Evolutionary conservation across 1,140 invertebrate species (phyloP), one percentile per base, ranked within the genome.

Genomic region (Trichonephila inaurata): DNA sequence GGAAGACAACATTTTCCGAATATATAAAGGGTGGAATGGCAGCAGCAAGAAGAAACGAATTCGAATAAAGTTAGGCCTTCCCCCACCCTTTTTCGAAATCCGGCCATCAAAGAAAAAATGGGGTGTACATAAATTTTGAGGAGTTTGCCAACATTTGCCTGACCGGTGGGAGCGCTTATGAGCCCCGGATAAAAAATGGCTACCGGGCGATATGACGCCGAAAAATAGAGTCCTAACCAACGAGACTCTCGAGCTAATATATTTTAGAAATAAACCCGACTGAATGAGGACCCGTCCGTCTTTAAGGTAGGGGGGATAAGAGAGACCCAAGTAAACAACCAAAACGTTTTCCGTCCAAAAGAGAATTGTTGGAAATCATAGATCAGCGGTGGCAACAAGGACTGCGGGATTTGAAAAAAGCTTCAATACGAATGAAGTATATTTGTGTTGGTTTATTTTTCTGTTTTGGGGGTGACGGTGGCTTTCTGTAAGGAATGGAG

Each of bases 181-280:
- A 90, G 58, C 7, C 44, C 24, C 24, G 64, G 58, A 77, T 90
- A 90, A 90, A 90, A 72, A 81, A 90, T 90, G 64, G 69, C 6
- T 51, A 19, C 72, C 8, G 33, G 58, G 51, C 69, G 89, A 90
- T 90, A 90, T 81, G 66, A 90, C 89, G 69, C 89, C 89, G 69
- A 81, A 90, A 90, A 90, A 81, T 90, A 81, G 89, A 90, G 40
- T 90, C 28, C 24, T 40, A 89, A 77, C 28, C 87, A 69, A 69
- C n/a, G 64, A n/a, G 61, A 81, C 89, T 81, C 69, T 81, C 69
- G 89, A 81, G 58, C 89, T 66, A 60, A 90, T 90, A 90, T 90
- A 90, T 90, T 90, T 90, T 77, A 77, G 89, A 24, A 90, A 90
- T 90, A 90, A 90, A 90, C 89, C 69, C 24, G 19, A 58, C 40